Base-by-base conservation (phyloP, 2,888 invertebrate genomes). In the Sycophila texana region DNA sequence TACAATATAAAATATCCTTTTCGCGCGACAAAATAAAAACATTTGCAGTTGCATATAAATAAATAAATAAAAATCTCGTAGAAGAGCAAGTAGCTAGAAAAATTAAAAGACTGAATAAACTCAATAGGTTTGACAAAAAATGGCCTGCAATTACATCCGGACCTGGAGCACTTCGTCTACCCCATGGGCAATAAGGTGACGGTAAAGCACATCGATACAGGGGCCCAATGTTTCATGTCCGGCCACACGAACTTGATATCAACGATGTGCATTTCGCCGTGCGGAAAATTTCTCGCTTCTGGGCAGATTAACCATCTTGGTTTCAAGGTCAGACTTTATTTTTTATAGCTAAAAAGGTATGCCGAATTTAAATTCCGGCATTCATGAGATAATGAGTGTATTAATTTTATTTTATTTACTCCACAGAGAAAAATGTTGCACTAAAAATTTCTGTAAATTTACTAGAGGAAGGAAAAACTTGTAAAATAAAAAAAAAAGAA, bases 231-330 rank as follows among this genome's bases (percentile, higher is more conserved):
- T 77, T 96, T 96, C 88, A 92, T 97, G 39, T 93, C 93, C 26
- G 97, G 96, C 0, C 97, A 97, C 86, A 94, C 95, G 0, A 96
- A 96, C 89, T 93, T 93, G 47, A 94, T 97, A 67, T 95, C 96
- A 0, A 93, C 96, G 1, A 91, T 97, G 26, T 95, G 95, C 67
- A 89, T 97, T 14, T 98, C 98, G 13, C 92, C 92, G 0, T 91
- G 93, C 84, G 96, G 98, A 30, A 94, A 94, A 26, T 96, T 93
- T 86, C 91, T 98, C 57, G 98, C 96, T 5, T 97, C 98, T 0
- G 98, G 98, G 0, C 97, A 98, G 91, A 93, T 95, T 57, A 98
- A 96, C 87, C 96, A 97, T 87, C 96, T 97, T 90, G 98, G 98
- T 4, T 98, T 97, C 89, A 96, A 96, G 89, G 95, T 94, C 78